Base-by-base conservation (phyloP, 1,140 invertebrate species). In the Drosophila hydei region DNA sequence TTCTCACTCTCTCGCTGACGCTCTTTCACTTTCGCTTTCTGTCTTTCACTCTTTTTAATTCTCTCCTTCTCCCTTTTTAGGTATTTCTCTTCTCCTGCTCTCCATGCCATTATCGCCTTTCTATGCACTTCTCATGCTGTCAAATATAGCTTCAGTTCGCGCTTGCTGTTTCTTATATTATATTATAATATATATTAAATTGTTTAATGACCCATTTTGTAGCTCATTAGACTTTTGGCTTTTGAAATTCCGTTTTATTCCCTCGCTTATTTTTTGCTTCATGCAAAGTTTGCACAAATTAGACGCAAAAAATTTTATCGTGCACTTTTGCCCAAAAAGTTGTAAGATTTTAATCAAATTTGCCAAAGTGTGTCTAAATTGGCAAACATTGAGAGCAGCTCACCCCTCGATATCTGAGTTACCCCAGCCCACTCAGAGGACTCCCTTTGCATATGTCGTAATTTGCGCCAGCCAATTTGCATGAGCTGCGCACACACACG, bases 291-390 rank as follows among this genome's bases (percentile, higher is more conserved):
- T 67, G 48, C 65, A 63, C 69, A 80, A 85, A 77, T 79, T 80
- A 80, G 55, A 72, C 75, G 62, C 43, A 64, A 21, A 62, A 52
- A 69, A 33, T 33, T 9, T 69, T 65, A 25, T 27, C 30, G 45
- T 68, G 47, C 40, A 52, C 50, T 54, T 56, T 75, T 42, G 45
- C 56, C 56, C 48, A 54, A 60, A 72, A 69, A 65, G 47, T 67
- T 64, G 59, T 33, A 50, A 81, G 79, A 87, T 87, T 87, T 87
- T 87, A 87, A 87, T 88, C 81, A 87, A 87, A 81, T 87, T 87
- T 87, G 80, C 73, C 75, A 77, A 81, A 87, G 77, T 87, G 81
- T 85, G 79, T 87, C 77, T 75, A 85, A 85, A 85, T 87, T 85
- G 81, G 81, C 81, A 85, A 73, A 71, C 77, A 81, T 87, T 59